Evolutionary conservation across 2,888 invertebrate genomes (phyloP).

Genomic region (Napeogenes sylphis): DNA sequence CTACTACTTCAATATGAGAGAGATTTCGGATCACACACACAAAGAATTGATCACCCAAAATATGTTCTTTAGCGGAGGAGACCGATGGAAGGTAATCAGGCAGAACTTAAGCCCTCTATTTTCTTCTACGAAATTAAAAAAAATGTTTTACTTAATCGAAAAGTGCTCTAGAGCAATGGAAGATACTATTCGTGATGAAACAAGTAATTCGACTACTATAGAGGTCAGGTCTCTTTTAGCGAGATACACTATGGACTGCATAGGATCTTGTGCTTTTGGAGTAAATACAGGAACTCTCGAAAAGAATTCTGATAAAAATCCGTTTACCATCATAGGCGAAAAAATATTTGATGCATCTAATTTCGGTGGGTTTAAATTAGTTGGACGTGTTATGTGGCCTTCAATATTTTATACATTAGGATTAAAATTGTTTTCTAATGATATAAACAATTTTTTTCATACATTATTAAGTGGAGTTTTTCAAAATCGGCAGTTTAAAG

Average conservation of each 20-base stretch:
- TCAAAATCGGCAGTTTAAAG: slow-evolving; percentile 38
- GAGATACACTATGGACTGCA: slow-evolving; percentile 53
- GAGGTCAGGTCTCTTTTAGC: slow-evolving; percentile 41
- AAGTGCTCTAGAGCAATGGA: slow-evolving; percentile 46
- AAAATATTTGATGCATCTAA: slow-evolving; percentile 39
- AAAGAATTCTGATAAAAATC: slow-evolving; percentile 38
- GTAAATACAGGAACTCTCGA: slow-evolving; percentile 40
- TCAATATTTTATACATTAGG: slow-evolving; percentile 46
- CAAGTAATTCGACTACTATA: slow-evolving; percentile 22
- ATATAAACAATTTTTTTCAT: slow-evolving; percentile 41
- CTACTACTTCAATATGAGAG: slow-evolving; percentile 56
- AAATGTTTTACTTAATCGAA: slow-evolving; percentile 58
- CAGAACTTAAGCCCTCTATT: slow-evolving; percentile 59
- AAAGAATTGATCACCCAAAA: slow-evolving; percentile 46
- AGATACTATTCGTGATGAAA: slow-evolving; percentile 38
- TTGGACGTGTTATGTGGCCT: slow-evolving; percentile 47
- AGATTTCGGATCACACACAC: slow-evolving; percentile 41
- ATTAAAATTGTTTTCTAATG: slow-evolving; percentile 36
- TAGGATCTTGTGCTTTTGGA: slow-evolving; percentile 54
- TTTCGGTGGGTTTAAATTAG: slow-evolving; percentile 37
- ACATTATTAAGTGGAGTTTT: slow-evolving; percentile 41
- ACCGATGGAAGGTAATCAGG: slow-evolving; percentile 54
- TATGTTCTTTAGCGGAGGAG: slow-evolving; percentile 50
- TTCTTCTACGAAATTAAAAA: slow-evolving; percentile 56
- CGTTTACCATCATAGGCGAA: slow-evolving; percentile 40